A percentile compares a stretch with the other conserved stretches of the same genome.
Conservation (phyloP, 2,888 invertebrate genomes). For the Drosophila niveifrons region DNA sequence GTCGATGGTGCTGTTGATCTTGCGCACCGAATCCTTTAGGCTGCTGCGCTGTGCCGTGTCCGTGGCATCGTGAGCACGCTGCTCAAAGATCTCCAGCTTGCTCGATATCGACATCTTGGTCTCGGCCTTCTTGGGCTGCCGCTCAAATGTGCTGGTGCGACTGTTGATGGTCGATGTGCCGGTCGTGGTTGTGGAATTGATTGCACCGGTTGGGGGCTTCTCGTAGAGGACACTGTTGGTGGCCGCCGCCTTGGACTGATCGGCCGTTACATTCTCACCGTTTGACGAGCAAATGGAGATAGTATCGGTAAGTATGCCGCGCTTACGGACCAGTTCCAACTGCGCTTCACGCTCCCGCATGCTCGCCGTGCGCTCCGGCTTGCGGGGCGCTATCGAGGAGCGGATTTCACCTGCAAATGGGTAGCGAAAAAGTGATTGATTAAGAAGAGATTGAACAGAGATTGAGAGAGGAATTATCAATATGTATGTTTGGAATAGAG, state of each 20-base stretch:
- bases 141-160: slow-evolving; percentile 83
- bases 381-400: slow-evolving; percentile 92
- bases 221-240: slow-evolving; percentile 24
- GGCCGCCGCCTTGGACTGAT: slow-evolving; percentile 48
- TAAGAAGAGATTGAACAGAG: background rate
- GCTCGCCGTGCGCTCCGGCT: slow-evolving; percentile 94
- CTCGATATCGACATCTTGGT: slow-evolving; percentile 79
- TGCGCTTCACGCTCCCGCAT: slow-evolving; percentile 92
- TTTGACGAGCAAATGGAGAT: slow-evolving; percentile 86
- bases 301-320: slow-evolving; percentile 84
- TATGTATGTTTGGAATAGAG: background rate
- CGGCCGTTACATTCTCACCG: slow-evolving; percentile 83
- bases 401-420: slow-evolving; percentile 90
- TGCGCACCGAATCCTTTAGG: slow-evolving; percentile 85
- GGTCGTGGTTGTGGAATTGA: slow-evolving; percentile 7
- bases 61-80: slow-evolving; percentile 48
- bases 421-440: background rate
- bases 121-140: slow-evolving; percentile 80
- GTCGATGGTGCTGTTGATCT: slow-evolving; percentile 85
- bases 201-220: slow-evolving; percentile 36
- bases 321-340: slow-evolving; percentile 87
- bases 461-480: too few species aligned
- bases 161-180: slow-evolving; percentile 55
- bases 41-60: slow-evolving; percentile 79
- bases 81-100: slow-evolving; percentile 84